Evolutionary conservation across 92 coral and sea anemone genomes (phyloP), one percentile per base, ranked within the genome.

Genomic region (Porites rus): DNA sequence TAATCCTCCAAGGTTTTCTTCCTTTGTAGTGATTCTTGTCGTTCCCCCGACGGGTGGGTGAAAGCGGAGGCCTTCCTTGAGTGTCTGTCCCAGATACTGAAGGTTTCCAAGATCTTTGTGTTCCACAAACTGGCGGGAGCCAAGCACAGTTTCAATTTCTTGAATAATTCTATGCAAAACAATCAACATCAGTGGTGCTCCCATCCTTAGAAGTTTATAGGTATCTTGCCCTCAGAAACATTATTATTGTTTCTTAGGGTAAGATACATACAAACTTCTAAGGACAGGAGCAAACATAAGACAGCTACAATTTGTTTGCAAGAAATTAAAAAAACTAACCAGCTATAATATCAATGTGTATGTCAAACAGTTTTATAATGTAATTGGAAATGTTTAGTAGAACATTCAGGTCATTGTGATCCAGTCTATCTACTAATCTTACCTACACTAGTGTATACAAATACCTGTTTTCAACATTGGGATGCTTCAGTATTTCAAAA

Each of bases 31-130:
- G 4, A 83, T 53, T 17, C 92, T 92, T n/a, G 92, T 77, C 0
- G 92, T 82, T 7, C 93, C 89, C 13, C 67, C 7, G 8, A 90
- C 88, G 0, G 98, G 98, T 43, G 98, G 96, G 62, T 93, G 94
- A n/a, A 84, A 83, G 25, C 98, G 75, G 0, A 96, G 88, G 9
- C 95, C 75, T 80, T 96, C 99, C 82, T 95, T 92, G 7, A 96
- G 91, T 0, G 92, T 87, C 88, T 95, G 94, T 31, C 95, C 95
- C 28, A 94, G 92, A 66, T 93, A 96, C 24, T 91, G 92, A 54
- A 96, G 92, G 20, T 95, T 96, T 6, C 93, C 90, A 1, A 96
- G 94, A 78, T 96, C 99, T 51, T 91, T 83, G 74, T 91, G 93
- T 38, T 88, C 91, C 28, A 94, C 95, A 74, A 80, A 76, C 8